Evolutionary conservation across 2,113 vertebrate genomes (phyloP).

Genomic region (Himantopus leucocephalus): DNA sequence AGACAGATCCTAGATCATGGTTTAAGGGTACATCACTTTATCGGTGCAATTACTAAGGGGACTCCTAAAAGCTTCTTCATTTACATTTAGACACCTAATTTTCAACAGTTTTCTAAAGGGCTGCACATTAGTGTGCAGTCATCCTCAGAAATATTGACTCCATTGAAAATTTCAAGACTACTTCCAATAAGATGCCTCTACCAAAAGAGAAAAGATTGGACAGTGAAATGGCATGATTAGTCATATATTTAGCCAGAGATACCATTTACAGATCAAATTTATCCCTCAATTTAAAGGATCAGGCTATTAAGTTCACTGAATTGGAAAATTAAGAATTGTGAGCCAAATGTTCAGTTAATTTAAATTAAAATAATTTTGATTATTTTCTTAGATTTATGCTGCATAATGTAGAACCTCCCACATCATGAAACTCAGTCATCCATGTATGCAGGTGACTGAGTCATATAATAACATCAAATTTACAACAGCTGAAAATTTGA

Average conservation of each 20-base stretch:
- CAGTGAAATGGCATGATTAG: not conserved
- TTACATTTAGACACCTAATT: not conserved
- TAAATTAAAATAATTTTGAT: not conserved
- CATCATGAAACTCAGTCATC: not conserved
- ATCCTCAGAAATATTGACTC: not conserved
- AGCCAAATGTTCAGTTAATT: conserved; percentile 10
- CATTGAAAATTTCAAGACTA: not conserved
- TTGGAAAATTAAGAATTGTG: conserved; percentile 11
- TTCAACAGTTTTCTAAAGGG: not conserved
- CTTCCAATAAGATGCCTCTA: not conserved
- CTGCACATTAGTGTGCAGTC: not conserved
- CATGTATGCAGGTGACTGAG: not conserved
- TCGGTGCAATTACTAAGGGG: not conserved
- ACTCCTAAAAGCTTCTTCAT: not conserved
- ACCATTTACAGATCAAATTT: not conserved
- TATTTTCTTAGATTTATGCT: not conserved
- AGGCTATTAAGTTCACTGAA: not conserved
- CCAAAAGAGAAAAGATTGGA: not conserved
- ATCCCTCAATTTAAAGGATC: not conserved
- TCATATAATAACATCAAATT: not conserved
- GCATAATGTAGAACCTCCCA: not conserved
- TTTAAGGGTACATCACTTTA: not conserved
- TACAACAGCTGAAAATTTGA: not conserved
- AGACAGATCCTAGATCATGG: not conserved
- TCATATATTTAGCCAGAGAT: not conserved